Evolutionary conservation across 2,113 vertebrate genomes (phyloP), one percentile per base, ranked within the genome.

Genomic region (Oenanthe melanoleuca): DNA sequence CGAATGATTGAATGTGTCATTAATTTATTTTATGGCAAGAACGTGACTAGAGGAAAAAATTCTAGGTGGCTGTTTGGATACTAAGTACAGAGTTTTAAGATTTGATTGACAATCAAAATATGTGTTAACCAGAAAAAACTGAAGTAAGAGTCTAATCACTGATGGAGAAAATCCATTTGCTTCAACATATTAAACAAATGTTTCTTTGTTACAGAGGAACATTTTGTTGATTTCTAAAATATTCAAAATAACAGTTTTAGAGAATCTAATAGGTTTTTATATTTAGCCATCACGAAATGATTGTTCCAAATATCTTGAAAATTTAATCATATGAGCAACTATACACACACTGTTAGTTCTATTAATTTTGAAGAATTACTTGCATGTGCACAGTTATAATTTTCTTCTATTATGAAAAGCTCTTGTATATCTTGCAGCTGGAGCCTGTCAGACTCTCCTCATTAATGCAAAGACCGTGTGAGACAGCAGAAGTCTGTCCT

Each of bases 61-160:
- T 95, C 90, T 94, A 84, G 67, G 89, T 92, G 91, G 69, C 75
- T 96, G 78, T 95, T 95, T 92, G 80, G 92, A 88, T 95, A 92
- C 80, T 57, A 92, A 89, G 71, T 90, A 60, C 26, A 82, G 88
- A 92, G 69, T 88, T 96, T 92, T 90, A 91, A 94, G 72, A 81
- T 89, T 97, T 97, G 95, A 96, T 95, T 97, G 95, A 94, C 95
- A 90, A 93, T 93, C 88, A 86, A 94, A 96, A 96, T 95, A 86
- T 95, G 65, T 92, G 80, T 90, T 96, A 96, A 78, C 56, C 64
- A 94, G 83, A 94, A 94, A 88, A 81, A 95, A 71, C 37, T 88
- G 82, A 84, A 96, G 59, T 80, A 82, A 90, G 78, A 80, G 56
- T 90, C 88, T 96, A 93, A 93, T 95, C 82, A 80, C 88, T 93